Evolutionary conservation across 2,888 invertebrate genomes (phyloP).

Genomic region (Conomelus anceps): DNA sequence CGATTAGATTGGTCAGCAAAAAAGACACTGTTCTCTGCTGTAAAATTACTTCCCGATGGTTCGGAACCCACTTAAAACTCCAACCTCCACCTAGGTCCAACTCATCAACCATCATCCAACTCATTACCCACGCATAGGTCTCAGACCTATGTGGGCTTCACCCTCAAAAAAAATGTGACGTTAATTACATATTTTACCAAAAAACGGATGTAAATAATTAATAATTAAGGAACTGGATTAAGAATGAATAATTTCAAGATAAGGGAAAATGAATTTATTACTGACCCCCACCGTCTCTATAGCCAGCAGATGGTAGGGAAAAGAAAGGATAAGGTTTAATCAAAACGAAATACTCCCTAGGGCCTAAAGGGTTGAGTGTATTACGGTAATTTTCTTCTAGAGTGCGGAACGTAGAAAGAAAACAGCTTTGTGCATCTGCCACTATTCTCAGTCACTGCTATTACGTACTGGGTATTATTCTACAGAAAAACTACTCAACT

Average conservation of each 20-base stretch:
- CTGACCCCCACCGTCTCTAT: background rate
- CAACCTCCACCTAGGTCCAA: too few relatives aligned
- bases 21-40: too few relatives aligned
- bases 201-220: background rate
- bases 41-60: too few relatives aligned
- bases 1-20: too few relatives aligned
- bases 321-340: background rate
- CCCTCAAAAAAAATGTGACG: background rate
- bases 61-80: too few relatives aligned
- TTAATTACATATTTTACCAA: background rate
- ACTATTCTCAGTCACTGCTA: background rate
- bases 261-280: background rate
- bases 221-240: background rate
- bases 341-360: background rate
- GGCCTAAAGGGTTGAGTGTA: background rate
- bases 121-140: too few relatives aligned
- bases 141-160: too few relatives aligned
- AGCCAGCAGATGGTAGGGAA: background rate
- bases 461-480: background rate
- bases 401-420: background rate
- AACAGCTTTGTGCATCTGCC: background rate
- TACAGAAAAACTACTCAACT: background rate
- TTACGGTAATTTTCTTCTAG: background rate
- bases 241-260: background rate
- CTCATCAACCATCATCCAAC: too few relatives aligned